phyloP scores from a whole-genome alignment of 1,140 invertebrate genomes.

The Helicorthomorpha holstii region DNA sequence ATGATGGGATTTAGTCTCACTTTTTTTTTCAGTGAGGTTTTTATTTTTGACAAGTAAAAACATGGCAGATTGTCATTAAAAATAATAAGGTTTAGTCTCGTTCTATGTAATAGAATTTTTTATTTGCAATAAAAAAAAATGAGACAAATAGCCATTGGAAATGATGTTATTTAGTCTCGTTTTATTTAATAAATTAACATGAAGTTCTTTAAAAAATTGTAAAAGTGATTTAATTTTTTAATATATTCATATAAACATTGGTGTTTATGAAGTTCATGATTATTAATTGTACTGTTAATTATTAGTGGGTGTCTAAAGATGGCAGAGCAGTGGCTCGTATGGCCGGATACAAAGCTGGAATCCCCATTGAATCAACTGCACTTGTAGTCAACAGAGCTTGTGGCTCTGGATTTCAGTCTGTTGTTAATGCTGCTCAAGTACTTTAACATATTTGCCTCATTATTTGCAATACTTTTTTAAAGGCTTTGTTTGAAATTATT shows the following conservation, averaged over 20 bases:
- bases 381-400: slow-evolving; percentile 75
- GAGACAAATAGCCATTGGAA: no score
- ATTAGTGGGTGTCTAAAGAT: slow-evolving; percentile 31
- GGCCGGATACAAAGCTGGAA: slow-evolving; percentile 58
- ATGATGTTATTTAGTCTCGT: no score
- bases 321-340: slow-evolving; percentile 77
- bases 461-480: slow-evolving; percentile 1
- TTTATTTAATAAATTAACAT: no score
- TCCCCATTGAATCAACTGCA: slow-evolving; percentile 64
- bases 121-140: no score
- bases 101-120: no score
- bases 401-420: slow-evolving; percentile 89
- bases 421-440: slow-evolving; percentile 79
- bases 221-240: not conserved
- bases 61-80: no score
- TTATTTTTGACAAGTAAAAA: no score
- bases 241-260: not conserved
- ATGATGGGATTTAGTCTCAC: no score
- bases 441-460: no score
- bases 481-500: slow-evolving; percentile 7
- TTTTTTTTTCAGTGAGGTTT: no score
- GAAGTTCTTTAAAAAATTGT: no score
- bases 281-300: not conserved
- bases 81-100: no score
- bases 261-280: not conserved